Conservation (phyloP, 2,113 vertebrate genomes). For the Jacana jacana region DNA sequence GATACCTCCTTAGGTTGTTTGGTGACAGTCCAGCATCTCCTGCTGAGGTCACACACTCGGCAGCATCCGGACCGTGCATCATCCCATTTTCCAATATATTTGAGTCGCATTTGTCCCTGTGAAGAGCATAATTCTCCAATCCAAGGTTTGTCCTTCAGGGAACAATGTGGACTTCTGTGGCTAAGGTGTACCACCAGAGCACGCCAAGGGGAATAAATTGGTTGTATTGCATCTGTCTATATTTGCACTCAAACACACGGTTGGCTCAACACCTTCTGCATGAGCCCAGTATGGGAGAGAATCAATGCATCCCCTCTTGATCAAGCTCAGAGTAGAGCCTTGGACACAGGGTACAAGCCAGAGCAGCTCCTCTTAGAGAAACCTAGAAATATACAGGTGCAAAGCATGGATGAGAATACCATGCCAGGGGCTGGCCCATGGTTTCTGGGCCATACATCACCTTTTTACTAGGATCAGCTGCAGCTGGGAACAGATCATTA, state of each 20-base stretch:
- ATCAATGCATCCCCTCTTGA: neutral
- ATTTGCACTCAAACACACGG: neutral
- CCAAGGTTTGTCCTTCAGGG: neutral
- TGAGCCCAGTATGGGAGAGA: neutral
- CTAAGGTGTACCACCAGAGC: neutral
- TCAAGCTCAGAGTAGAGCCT: neutral
- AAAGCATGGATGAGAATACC: neutral
- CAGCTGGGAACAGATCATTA: neutral
- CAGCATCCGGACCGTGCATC: neutral
- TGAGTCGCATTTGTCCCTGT: neutral
- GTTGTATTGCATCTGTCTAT: rapidly evolving
- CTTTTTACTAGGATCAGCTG: neutral
- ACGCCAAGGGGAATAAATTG: neutral
- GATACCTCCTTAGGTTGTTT: neutral
- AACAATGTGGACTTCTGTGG: neutral
- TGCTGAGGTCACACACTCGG: neutral
- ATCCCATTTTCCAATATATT: no score
- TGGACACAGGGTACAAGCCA: neutral
- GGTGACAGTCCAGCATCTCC: neutral
- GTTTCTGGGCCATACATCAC: neutral
- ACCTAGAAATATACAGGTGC: neutral
- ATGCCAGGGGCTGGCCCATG: neutral
- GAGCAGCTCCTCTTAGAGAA: neutral
- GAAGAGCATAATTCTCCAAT: neutral
- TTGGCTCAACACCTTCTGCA: neutral